phyloP scores from a whole-genome alignment of 2,113 vertebrate species.

The Tiliqua scincoides region DNA sequence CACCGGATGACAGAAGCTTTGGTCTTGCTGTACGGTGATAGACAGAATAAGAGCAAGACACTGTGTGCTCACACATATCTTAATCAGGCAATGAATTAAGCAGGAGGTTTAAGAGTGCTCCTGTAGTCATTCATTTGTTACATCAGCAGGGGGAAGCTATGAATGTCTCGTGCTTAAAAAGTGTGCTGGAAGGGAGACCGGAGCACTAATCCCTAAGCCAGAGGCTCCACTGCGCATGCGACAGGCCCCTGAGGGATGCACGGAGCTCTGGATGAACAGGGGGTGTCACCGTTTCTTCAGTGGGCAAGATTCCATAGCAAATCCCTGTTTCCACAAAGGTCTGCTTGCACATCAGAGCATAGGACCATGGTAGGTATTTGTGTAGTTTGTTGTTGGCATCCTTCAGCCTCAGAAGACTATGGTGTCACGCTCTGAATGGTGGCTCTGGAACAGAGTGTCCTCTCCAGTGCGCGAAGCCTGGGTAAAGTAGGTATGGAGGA shows the following conservation, averaged over 20 bases:
- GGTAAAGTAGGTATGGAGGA: too few relatives aligned
- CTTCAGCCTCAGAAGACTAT: too few relatives aligned
- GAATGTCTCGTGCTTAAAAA: not conserved
- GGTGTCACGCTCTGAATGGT: too few relatives aligned
- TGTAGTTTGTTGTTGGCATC: too few relatives aligned
- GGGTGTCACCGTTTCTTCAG: not conserved
- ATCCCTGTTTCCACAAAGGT: not conserved
- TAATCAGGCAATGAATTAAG: slow-evolving; percentile 14
- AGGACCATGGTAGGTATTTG: too few relatives aligned
- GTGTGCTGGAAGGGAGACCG: not conserved
- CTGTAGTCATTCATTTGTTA: slow-evolving; percentile 6
- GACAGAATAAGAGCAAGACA: not conserved
- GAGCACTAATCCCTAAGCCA: not conserved
- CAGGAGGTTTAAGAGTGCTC: not conserved
- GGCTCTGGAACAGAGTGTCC: too few relatives aligned
- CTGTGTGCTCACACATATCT: not conserved
- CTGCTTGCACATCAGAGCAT: not conserved
- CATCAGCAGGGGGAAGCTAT: not conserved
- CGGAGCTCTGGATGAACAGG: not conserved
- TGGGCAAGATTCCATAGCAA: not conserved
- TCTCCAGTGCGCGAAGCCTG: too few relatives aligned
- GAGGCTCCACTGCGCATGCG: too few relatives aligned
- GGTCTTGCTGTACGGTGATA: not conserved
- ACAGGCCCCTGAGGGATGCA: too few relatives aligned
- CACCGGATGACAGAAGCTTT: not conserved